Evolutionary conservation across 2,888 invertebrate genomes (phyloP), one percentile per base, ranked within the genome.

Genomic region (Tetrapedia diversipes): DNA sequence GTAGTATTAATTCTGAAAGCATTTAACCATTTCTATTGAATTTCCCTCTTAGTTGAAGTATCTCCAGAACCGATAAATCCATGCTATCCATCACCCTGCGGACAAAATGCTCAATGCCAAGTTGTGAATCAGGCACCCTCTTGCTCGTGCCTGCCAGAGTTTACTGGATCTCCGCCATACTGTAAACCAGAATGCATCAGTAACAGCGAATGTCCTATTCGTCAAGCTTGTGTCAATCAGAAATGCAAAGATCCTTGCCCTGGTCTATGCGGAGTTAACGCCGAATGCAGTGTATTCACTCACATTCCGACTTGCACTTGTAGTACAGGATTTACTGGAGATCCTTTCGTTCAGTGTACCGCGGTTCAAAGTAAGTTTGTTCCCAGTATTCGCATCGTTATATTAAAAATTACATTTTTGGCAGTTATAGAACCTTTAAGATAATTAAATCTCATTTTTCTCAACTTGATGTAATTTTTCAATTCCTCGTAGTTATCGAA

Each of bases 121-220:
- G 39, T 53, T 22, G 41, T 64, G 6, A 64, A 64, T 10, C 51
- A 51, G 0, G 51, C 51, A 11, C 39, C 63, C 1, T 51, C 53
- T 45, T 95, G 95, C 83, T 92, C 92, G 16, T 95, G 94, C 82
- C 85, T 93, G 51, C 92, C 93, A 4, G 94, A 94, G 66, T 95
- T 94, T 87, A 92, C 94, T 61, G 95, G 95, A 71, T 94, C 86
- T 95, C 95, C 27, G 94, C 94, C 76, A 94, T 95, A 87, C 83
- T 97, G 96, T 90, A 93, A 96, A 86, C 96, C 96, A 1, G 96
- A 96, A 92, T 96, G 96, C 89, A 94, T 94, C n/a, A 93, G 95
- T 7, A 95, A 96, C 89, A 94, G 96, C 8, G 96, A 96, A 92
- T 97, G 97, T n/a, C 90, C 92, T 95, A n/a, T 93, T 93, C 61